Evolutionary conservation across 2,797 vertebrate genomes (phyloP), one percentile per base, ranked within the genome.

Genomic region (Halcyon smyrnensis): DNA sequence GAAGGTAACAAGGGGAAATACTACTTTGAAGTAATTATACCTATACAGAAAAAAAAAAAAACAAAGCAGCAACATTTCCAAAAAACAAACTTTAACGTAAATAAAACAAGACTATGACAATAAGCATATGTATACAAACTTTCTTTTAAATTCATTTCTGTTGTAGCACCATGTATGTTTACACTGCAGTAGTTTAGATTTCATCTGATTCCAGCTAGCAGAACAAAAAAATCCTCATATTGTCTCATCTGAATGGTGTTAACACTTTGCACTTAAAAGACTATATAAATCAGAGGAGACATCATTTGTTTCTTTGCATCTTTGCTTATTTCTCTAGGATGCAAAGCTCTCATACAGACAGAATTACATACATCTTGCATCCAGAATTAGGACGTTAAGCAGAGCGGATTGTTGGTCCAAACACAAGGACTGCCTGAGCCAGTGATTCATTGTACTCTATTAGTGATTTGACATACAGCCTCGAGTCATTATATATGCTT

Each of bases 101-200:
- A 87, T 46, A 43, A 54, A 81, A 34, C 14, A 65, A 10, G 11
- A 30, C 20, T 39, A 4, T 57, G 57, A 65, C 34, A 64, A 76
- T 15, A 37, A 84, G 4, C 1, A 0, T 0, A 9, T 13, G 21
- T 21, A 28, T 0, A 46, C 8, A 41, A 95, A 39, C 9, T 9
- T 19, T 18, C 39, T 59, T 48, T 60, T 5, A 39, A 1, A 18
- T 46, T 59, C 50, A 48, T 21, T 77, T 70, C 20, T 32, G 17
- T 7, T 67, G n/a, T 7, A 56, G 8, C 19, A 54, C 11, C 15
- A 1, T 0, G 3, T n/a, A 21, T 7, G 8, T n/a, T 87, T 68
- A 28, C 21, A 23, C 48, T 53, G 21, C 60, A 75, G 14, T 36
- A 27, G 13, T 21, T 57, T 9, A 43, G 17, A 9, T 50, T 68